Base-by-base conservation (phyloP, 2,888 invertebrate species). In the Meandrusa payeni region DNA sequence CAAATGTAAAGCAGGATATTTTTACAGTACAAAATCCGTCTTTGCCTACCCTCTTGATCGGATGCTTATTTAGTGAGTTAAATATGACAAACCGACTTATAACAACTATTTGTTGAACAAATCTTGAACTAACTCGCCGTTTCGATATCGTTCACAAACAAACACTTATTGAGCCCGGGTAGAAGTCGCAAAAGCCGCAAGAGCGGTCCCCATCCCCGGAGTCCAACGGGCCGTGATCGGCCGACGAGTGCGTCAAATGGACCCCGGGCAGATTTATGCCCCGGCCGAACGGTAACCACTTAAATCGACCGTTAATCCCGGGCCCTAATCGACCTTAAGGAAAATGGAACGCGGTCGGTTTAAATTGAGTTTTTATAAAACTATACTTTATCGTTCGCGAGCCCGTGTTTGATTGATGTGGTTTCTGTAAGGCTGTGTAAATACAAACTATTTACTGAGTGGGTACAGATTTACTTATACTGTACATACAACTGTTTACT, bases 251-350 rank as follows among this genome's bases (percentile, higher is more conserved):
- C 50, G 52, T 55, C 64, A 58, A 67, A 67, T 68, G 56, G 59
- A 54, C 59, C 64, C 50, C 43, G 24, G 7, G 47, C 47, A 56
- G 59, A 66, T 67, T 67, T 68, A 67, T 56, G 61, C 57, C 28
- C 57, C 41, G 12, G 9, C 12, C 50, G 38, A 48, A 46, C 51
- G 45, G 52, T 52, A 50, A 55, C 58, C 56, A 59, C 55, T 58
- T 56, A 54, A 60, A 48, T 48, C 55, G 48, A 59, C 55, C 64
- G 51, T 45, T 46, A 43, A 45, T 32, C 19, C 38, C 19, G 26
- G 10, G 17, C 11, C 17, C 32, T 33, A 39, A 44, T 39, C 38
- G 37, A 39, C 39, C 45, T 12, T 27, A 22, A 6, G 34, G 11
- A 17, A 12, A 24, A 33, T 7, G 11, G 17, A 38, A 46, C 44